A percentile compares a stretch with the other conserved stretches of the same genome.
These are phyloP conservation scores for Sciurus carolinensis DNA, from an alignment of 2,797 vertebrate genomes.

Conservation along the genomic window DNA sequence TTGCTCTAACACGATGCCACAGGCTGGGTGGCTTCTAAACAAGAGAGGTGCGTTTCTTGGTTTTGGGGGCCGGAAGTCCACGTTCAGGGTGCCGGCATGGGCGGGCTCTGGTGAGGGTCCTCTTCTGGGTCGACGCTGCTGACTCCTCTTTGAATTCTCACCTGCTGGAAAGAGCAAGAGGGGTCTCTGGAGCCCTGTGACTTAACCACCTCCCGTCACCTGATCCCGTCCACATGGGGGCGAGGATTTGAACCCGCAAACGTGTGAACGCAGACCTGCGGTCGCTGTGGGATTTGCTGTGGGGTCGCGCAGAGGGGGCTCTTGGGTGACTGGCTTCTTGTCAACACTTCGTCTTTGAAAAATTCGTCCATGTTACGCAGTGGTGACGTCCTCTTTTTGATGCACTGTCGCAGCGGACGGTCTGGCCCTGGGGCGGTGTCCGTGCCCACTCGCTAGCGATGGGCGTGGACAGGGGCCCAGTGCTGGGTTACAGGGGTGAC, in stretches of 20 bases:
- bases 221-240: neutral
- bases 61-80: neutral
- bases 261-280: neutral
- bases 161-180: neutral
- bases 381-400: neutral
- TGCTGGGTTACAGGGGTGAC: no score
- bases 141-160: neutral
- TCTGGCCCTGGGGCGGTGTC: accelerated
- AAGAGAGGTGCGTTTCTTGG: neutral
- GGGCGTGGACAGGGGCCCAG: neutral
- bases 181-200: no score
- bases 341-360: neutral
- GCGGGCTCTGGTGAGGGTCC: neutral
- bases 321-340: neutral
- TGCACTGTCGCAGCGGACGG: accelerated
- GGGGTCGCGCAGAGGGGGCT: neutral
- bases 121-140: no score
- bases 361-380: neutral
- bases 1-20: neutral
- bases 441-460: neutral
- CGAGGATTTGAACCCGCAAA: no score
- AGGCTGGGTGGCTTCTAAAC: neutral
- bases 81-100: neutral
- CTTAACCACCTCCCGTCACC: no score
- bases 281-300: neutral